Conservation (phyloP, 1,140 invertebrate genomes). For the Wasmannia auropunctata region DNA sequence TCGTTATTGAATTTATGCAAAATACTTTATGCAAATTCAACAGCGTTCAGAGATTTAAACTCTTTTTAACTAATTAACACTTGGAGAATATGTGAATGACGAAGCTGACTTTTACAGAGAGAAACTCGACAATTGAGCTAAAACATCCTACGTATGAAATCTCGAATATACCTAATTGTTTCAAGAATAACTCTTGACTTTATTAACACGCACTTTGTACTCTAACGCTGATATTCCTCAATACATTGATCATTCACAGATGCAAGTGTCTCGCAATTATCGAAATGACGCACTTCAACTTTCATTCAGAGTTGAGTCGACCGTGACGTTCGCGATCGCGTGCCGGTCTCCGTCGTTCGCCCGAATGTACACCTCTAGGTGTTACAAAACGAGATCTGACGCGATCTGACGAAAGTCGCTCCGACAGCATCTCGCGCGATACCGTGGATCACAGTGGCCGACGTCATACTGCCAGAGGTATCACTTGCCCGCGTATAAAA, state of each 20-base stretch:
- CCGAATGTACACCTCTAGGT: background rate
- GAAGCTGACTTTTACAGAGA: background rate
- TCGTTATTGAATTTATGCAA: background rate
- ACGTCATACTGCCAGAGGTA: slow-evolving; percentile 13
- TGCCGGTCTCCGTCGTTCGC: background rate
- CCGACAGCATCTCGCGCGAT: background rate
- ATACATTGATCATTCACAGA: background rate
- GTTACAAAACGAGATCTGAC: background rate
- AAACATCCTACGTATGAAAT: background rate
- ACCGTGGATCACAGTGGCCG: background rate
- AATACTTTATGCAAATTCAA: background rate
- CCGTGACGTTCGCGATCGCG: background rate
- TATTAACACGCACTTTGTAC: background rate
- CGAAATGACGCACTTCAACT: background rate
- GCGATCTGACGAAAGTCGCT: background rate
- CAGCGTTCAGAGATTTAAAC: background rate
- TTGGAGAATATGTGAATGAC: background rate
- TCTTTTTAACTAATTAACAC: background rate
- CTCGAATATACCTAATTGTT: background rate
- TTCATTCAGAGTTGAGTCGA: background rate
- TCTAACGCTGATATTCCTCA: background rate
- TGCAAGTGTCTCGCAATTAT: background rate
- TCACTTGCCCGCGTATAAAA: background rate
- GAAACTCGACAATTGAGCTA: no score
- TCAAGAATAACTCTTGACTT: background rate